phyloP scores from a whole-genome alignment of 2,113 vertebrate species.

The Hymenochirus boettgeri region DNA sequence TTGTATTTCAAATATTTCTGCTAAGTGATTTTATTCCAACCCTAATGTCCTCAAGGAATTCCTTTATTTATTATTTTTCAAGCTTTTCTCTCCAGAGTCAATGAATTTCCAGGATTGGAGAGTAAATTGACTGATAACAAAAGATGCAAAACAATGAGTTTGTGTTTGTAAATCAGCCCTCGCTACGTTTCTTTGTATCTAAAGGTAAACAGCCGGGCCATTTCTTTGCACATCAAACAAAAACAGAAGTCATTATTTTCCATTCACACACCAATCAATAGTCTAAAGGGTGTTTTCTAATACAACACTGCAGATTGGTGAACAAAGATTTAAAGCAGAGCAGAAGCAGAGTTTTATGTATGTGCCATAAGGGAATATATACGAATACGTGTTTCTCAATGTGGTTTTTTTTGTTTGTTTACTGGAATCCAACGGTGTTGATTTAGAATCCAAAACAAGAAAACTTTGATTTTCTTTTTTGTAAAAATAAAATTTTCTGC shows the following conservation, averaged over 20 bases:
- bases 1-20: no score
- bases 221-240: slow-evolving; percentile 16
- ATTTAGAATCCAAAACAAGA: no score
- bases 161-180: background rate
- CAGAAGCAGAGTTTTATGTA: no score
- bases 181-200: background rate
- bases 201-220: slow-evolving; percentile 19
- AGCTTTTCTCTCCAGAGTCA: no score
- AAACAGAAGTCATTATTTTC: slow-evolving; percentile 37
- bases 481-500: no score
- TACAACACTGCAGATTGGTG: slow-evolving; percentile 35
- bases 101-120: no score
- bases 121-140: background rate
- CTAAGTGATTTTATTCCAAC: background rate
- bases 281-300: slow-evolving; percentile 35
- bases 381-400: no score
- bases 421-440: no score
- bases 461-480: no score
- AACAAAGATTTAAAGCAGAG: slow-evolving; percentile 18
- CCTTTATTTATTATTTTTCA: no score
- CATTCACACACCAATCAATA: slow-evolving; percentile 43
- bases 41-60: background rate
- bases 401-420: no score
- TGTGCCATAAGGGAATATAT: no score
- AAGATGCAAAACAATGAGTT: background rate